phyloP scores from a whole-genome alignment of 2,113 vertebrate genomes.

The Prunella fulvescens region DNA sequence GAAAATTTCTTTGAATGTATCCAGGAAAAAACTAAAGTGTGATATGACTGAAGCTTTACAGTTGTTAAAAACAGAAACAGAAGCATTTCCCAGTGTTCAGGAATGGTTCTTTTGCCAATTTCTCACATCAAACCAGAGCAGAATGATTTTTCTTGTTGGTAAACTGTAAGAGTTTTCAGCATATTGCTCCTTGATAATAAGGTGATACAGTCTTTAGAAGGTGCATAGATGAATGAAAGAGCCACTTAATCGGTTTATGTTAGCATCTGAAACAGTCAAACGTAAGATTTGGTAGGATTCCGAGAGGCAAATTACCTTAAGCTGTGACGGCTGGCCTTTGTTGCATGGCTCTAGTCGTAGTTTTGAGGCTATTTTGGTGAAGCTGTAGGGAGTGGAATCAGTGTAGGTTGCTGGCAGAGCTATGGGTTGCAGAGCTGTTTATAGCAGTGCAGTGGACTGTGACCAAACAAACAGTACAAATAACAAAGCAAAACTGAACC shows the following conservation, averaged over 20 bases:
- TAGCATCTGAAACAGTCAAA: constrained; percentile 68
- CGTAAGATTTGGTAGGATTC: constrained; percentile 54
- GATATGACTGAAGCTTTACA: constrained; percentile 81
- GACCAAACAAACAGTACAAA: constrained; percentile 65
- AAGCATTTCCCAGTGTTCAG: constrained; percentile 59
- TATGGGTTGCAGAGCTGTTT: constrained; percentile 67
- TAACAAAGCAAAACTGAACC: constrained; percentile 55
- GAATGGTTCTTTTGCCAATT: constrained; percentile 69
- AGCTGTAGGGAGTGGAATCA: constrained; percentile 66
- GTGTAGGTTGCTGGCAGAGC: constrained; percentile 63
- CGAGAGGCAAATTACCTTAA: constrained; percentile 67
- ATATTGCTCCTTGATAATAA: constrained; percentile 75
- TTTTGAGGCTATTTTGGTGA: constrained; percentile 66
- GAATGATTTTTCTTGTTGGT: constrained; percentile 65
- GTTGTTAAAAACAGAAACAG: constrained; percentile 69
- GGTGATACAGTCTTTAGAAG: constrained; percentile 71
- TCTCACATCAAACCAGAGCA: constrained; percentile 69
- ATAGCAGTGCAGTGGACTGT: constrained; percentile 59
- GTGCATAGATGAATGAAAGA: constrained; percentile 72
- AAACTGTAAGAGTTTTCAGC: constrained; percentile 73
- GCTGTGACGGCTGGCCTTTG: constrained; percentile 51
- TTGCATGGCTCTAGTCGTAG: not conserved
- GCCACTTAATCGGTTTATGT: constrained; percentile 69
- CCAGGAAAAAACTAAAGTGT: constrained; percentile 79
- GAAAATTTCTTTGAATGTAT: constrained; percentile 94